These are phyloP conservation scores for Panurus biarmicus DNA, from an alignment of 2,113 vertebrate genomes.

Conservation along the genomic window DNA sequence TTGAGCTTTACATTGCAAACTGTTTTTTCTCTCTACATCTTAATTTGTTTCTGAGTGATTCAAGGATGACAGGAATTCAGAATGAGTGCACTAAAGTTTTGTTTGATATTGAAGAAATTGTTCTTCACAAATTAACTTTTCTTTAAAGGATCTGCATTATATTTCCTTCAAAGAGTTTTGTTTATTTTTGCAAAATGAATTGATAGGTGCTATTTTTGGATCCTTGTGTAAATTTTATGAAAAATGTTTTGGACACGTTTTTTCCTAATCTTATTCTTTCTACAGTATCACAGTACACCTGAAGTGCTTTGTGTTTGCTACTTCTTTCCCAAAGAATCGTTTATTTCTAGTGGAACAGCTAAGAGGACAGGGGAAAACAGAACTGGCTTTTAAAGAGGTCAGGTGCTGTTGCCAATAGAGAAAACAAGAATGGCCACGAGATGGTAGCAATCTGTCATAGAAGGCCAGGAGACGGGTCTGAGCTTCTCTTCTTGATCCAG, in stretches of 20 bases:
- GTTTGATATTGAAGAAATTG: not conserved
- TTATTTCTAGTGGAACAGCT: not conserved
- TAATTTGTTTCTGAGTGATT: not conserved
- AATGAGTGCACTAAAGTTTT: not conserved
- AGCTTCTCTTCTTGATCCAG: not conserved
- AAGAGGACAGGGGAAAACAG: not conserved
- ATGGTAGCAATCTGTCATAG: constrained; percentile 2
- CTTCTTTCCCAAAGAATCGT: not conserved
- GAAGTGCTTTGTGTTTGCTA: not conserved
- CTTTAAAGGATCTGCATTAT: not conserved
- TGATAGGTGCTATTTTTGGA: not conserved
- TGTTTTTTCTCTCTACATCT: not conserved
- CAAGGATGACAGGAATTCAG: not conserved
- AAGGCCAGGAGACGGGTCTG: not conserved
- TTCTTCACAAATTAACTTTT: not conserved
- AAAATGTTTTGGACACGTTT: not conserved
- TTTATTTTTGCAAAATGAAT: not conserved
- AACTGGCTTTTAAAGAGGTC: not conserved
- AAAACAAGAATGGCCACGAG: not conserved
- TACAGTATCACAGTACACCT: not conserved
- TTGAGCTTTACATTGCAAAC: not conserved
- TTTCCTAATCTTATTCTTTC: not conserved
- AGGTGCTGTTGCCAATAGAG: not conserved
- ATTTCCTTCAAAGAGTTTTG: not conserved
- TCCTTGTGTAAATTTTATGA: not conserved